Conservation (phyloP, 2,888 invertebrate genomes). For the Cryptocephalus moraei region DNA sequence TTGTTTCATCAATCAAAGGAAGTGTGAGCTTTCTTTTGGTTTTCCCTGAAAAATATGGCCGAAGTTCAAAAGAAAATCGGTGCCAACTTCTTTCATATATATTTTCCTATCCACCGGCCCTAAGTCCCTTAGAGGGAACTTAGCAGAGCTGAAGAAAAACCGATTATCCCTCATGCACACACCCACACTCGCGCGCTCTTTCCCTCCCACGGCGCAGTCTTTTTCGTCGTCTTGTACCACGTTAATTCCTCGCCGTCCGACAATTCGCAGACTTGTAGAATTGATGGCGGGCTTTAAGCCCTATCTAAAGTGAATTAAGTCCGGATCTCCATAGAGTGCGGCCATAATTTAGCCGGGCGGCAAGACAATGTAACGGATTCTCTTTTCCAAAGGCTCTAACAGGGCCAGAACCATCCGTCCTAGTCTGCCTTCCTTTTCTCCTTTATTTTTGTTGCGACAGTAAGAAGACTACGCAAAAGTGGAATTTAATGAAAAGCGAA, state of each 20-base stretch:
- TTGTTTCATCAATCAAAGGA: too few species aligned
- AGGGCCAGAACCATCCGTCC: constrained; percentile 2
- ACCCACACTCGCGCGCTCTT: too few species aligned
- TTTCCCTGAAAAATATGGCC: too few species aligned
- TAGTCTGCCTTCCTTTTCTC: neutral
- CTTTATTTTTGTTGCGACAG: constrained; percentile 4
- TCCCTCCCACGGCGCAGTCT: too few species aligned
- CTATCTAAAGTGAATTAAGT: constrained; percentile 27
- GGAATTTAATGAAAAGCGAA: constrained; percentile 7
- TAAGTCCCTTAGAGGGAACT: too few species aligned
- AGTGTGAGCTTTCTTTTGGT: too few species aligned
- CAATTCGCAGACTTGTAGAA: constrained; percentile 21
- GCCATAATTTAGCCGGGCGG: constrained; percentile 21
- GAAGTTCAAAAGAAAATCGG: too few species aligned
- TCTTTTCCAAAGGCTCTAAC: constrained; percentile 6
- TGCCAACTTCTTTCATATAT: too few species aligned
- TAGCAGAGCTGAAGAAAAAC: too few species aligned
- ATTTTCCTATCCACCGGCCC: too few species aligned
- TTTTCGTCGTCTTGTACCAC: too few species aligned
- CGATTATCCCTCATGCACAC: too few species aligned
- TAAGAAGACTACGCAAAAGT: constrained; percentile 1
- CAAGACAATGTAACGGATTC: constrained; percentile 18
- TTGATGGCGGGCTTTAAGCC: constrained; percentile 25
- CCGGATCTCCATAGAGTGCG: constrained; percentile 24
- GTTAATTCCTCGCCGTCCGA: constrained; percentile 19